Percentiles rank a stretch among this genome's conserved stretches.
Evolutionary conservation across 2,888 invertebrate genomes (phyloP).

Genomic region (Leptogaster cylindrica): DNA sequence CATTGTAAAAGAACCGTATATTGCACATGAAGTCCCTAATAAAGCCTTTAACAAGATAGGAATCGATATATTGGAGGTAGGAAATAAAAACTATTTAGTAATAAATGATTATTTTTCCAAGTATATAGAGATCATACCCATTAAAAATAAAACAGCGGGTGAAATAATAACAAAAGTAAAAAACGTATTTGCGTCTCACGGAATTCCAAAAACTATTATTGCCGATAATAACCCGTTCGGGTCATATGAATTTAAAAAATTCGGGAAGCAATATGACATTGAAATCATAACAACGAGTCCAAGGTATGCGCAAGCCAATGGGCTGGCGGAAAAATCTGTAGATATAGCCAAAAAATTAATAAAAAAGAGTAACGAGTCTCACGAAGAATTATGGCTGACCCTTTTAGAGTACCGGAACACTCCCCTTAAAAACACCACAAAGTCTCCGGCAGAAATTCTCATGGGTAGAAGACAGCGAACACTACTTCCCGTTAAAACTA

Average conservation of each 20-base stretch:
- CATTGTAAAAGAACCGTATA: slow-evolving; percentile 10
- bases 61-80: slow-evolving; percentile 49
- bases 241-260: slow-evolving; percentile 47
- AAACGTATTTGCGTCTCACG: slow-evolving; percentile 40
- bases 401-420: slow-evolving; percentile 32
- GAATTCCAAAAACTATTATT: slow-evolving; percentile 47
- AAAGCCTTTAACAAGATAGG: slow-evolving; percentile 48
- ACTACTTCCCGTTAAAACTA: slow-evolving; percentile 7
- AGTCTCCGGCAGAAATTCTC: slow-evolving; percentile 12
- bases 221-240: slow-evolving; percentile 50
- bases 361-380: background rate
- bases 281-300: slow-evolving; percentile 47
- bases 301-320: slow-evolving; percentile 49
- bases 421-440: background rate
- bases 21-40: slow-evolving; percentile 11
- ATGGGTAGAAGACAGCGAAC: slow-evolving; percentile 18
- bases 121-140: slow-evolving; percentile 44
- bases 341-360: slow-evolving; percentile 25
- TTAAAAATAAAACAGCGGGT: background rate
- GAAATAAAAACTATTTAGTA: slow-evolving; percentile 46
- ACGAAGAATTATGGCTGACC: slow-evolving; percentile 1
- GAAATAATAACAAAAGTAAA: slow-evolving; percentile 1
- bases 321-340: slow-evolving; percentile 35
- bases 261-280: slow-evolving; percentile 49
- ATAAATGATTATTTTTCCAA: slow-evolving; percentile 48